Conservation (phyloP, 2,797 vertebrate genomes). For the Urocyon cinereoargenteus region DNA sequence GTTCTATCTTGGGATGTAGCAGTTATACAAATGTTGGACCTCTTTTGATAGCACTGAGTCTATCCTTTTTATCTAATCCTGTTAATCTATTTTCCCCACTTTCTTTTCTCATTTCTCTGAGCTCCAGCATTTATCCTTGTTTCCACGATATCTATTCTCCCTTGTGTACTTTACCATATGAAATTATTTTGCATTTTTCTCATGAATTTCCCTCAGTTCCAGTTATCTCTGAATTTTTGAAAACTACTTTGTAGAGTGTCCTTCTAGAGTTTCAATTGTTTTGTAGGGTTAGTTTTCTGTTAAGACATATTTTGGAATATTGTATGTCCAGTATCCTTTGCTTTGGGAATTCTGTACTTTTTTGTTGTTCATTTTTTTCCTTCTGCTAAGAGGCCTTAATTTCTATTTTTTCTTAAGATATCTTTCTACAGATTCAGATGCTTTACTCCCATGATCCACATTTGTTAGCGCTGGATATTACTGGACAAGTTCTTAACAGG, state of each 20-base stretch:
- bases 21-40: neutral
- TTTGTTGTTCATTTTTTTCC: neutral
- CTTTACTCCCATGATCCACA: neutral
- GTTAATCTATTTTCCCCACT: neutral
- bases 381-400: neutral
- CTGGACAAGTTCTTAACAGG: neutral
- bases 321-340: neutral
- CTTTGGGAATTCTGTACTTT: neutral
- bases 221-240: neutral
- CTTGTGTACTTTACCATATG: neutral
- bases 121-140: neutral
- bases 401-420: neutral
- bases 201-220: neutral
- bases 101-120: neutral
- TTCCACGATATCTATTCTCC: neutral
- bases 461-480: neutral
- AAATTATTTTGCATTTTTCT: neutral
- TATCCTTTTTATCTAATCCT: neutral
- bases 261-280: neutral
- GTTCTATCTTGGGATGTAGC: neutral
- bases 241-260: neutral
- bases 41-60: neutral
- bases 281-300: neutral
- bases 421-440: neutral
- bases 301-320: neutral